Evolutionary conservation across 2,113 vertebrate genomes (phyloP).

Genomic region (Centrocercus urophasianus): DNA sequence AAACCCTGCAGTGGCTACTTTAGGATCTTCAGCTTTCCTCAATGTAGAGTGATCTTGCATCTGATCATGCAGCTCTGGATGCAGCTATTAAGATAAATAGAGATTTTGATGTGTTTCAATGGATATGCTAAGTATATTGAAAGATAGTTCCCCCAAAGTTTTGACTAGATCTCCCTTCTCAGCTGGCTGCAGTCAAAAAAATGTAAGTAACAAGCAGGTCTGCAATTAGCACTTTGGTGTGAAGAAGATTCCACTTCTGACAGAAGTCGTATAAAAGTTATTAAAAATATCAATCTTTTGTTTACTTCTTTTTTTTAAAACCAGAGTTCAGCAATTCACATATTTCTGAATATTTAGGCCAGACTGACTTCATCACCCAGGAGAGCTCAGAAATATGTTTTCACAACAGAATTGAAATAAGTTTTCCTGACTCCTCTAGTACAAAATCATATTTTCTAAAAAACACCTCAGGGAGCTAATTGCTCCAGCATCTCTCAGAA

Average conservation of each 20-base stretch:
- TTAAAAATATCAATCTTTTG: neutral
- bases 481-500: neutral
- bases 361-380: neutral
- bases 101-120: neutral
- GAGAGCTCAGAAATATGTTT: neutral
- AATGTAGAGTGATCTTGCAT: rapidly evolving
- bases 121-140: neutral
- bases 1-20: neutral
- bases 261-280: neutral
- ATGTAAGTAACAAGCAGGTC: neutral
- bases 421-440: neutral
- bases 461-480: neutral
- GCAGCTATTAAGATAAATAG: neutral
- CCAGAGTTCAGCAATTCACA: neutral
- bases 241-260: neutral
- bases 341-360: neutral
- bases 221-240: neutral
- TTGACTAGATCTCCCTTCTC: neutral
- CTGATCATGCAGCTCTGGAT: neutral
- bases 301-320: neutral
- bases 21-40: neutral
- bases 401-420: neutral
- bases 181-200: neutral
- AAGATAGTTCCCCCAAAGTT: neutral
- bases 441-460: neutral